These are phyloP conservation scores for Tridacna gigas DNA, from an alignment of 2,888 invertebrate species.

Conservation along the genomic window DNA sequence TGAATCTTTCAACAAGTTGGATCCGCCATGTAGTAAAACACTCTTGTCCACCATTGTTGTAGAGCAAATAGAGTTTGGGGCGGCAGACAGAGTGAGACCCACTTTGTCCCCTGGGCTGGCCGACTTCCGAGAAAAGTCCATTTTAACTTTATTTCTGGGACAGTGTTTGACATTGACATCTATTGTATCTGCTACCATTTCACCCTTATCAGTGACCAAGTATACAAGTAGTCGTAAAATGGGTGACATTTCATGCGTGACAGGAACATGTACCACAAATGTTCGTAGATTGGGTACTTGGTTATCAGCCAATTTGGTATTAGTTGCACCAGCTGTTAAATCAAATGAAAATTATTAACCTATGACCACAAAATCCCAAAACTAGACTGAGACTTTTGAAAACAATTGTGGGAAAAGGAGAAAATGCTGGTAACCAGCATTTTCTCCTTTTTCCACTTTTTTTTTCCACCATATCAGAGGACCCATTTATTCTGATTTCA, in stretches of 20 bases:
- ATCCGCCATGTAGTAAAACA: conserved; percentile 84
- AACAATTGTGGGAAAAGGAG: too few relatives aligned
- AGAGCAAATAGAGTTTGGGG: conserved; percentile 87
- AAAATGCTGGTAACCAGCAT: too few relatives aligned
- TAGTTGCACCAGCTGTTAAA: background rate
- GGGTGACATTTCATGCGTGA: conserved; percentile 76
- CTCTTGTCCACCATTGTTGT: conserved; percentile 88
- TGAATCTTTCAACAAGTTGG: conserved; percentile 66
- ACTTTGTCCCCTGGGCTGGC: conserved; percentile 86
- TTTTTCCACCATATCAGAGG: too few relatives aligned
- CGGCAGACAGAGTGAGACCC: conserved; percentile 86
- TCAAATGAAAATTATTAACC: background rate
- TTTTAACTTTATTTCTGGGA: conserved; percentile 86
- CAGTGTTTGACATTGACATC: conserved; percentile 87
- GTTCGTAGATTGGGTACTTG: background rate
- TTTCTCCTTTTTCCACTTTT: too few relatives aligned
- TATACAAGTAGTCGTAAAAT: conserved; percentile 86
- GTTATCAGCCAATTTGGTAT: conserved; percentile 43
- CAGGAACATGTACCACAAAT: background rate
- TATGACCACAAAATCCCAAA: background rate
- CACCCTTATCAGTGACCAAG: conserved; percentile 87
- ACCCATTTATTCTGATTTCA: too few relatives aligned
- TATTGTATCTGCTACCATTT: conserved; percentile 87
- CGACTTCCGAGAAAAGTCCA: conserved; percentile 82
- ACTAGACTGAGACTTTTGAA: background rate